Evolutionary conservation across 1,140 invertebrate genomes (phyloP), one percentile per base, ranked within the genome.

Genomic region (Trichonephila clavipes): DNA sequence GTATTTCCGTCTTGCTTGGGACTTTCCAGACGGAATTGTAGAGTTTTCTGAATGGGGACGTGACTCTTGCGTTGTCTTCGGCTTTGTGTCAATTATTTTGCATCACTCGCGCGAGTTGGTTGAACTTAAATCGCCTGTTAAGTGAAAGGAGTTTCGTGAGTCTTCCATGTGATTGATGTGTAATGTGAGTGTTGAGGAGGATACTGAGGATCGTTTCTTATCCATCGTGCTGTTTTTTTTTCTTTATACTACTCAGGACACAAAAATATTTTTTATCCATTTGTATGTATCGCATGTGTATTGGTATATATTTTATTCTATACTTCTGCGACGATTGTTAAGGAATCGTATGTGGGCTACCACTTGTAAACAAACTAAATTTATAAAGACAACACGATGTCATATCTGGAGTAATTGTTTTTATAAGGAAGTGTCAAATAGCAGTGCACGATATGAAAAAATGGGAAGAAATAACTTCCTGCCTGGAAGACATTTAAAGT

Each of bases 1-100:
- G 88, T 89, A 89, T 89, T 89, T 89, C 88, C 62, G 88, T 89
- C 88, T 40, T 62, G 18, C 28, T 19, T 40, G 64, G 66, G 66
- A 16, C 83, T 58, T 83, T 6, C 51, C 58, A 77, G 28, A 14
- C 24, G 16, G 72, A 18, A 77, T 77, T 40, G 16, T 10, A 77
- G 72, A 77, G 16, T 64, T 2, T 77, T 77, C 34, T 34, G 72
- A 28, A 77, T 34, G 72, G 18, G 34, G 72, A 77, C 72, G 72
- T 77, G 72, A 77, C 28, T 40, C 28, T 40, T 19, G 72, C 72
- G 28, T 77, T 77, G 72, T 77, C 72, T 77, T 77, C 72, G 12
- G 72, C 34, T 34, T 77, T 40, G 18, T 40, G 72, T 77, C 72
- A 77, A 77, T 77, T 77, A 77, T 77, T 77, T 77, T 40, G 72